These are phyloP conservation scores for Aptenodytes patagonicus DNA, from an alignment of 2,113 vertebrate species.

Conservation along the genomic window DNA sequence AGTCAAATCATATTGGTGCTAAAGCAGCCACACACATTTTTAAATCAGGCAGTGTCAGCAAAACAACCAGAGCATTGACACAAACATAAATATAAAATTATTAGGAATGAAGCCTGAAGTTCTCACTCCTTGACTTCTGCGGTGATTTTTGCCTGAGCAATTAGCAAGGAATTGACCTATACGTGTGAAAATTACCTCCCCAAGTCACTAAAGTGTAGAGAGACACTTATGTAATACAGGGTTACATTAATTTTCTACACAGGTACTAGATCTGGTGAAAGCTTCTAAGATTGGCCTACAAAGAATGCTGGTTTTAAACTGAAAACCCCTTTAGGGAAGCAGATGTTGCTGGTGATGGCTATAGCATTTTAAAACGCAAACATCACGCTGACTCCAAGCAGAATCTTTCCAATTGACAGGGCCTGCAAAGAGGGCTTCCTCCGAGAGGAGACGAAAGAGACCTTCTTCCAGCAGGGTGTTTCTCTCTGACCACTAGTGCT, in stretches of 20 bases:
- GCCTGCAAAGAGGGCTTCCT: background rate
- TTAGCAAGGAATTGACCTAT: background rate
- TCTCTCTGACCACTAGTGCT: background rate
- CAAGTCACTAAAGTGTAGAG: background rate
- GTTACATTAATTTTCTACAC: background rate
- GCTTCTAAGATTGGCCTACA: background rate
- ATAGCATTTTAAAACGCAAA: background rate
- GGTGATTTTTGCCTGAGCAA: background rate
- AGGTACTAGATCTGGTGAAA: background rate
- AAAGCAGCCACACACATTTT: background rate
- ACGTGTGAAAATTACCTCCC: background rate
- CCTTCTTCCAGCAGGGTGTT: background rate
- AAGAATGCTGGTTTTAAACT: background rate
- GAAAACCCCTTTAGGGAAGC: background rate
- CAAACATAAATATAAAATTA: background rate
- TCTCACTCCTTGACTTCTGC: background rate
- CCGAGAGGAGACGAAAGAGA: background rate
- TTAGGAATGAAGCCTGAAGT: background rate
- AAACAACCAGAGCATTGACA: background rate
- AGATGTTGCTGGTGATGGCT: background rate
- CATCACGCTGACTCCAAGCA: background rate
- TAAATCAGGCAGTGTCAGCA: background rate
- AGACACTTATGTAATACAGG: accelerated
- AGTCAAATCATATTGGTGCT: accelerated
- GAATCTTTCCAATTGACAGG: background rate